A percentile compares a stretch with the other conserved stretches of the same genome.
These are phyloP conservation scores for Passer domesticus DNA, from an alignment of 2,113 vertebrate genomes.

Conservation along the genomic window DNA sequence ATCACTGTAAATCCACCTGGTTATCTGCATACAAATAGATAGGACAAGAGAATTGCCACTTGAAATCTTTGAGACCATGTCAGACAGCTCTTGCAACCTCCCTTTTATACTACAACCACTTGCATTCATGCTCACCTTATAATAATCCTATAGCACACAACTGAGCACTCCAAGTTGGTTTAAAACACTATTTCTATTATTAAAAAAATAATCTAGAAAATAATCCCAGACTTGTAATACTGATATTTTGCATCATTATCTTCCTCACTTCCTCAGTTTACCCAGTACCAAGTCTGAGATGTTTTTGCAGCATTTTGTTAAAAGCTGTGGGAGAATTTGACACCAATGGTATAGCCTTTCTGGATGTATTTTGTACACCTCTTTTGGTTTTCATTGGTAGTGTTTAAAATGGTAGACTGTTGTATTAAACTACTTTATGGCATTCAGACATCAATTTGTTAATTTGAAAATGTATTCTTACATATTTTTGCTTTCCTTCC, in stretches of 20 bases:
- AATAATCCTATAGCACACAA: not conserved
- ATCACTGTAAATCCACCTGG: not conserved
- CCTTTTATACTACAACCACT: not conserved
- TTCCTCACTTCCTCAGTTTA: not conserved
- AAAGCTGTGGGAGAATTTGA: not conserved
- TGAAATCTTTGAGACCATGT: not conserved
- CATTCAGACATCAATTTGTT: not conserved
- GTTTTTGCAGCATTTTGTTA: not conserved
- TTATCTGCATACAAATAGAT: not conserved
- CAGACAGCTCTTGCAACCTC: not conserved
- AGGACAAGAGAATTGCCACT: not conserved
- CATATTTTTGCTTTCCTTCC: not conserved
- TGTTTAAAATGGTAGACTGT: not conserved
- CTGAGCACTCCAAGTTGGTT: not conserved
- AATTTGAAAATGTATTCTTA: not conserved
- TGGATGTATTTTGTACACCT: not conserved
- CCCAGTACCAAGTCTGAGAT: not conserved
- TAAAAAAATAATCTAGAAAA: not conserved
- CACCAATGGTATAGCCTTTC: not conserved
- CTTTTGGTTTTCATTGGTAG: not conserved
- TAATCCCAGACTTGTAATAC: not conserved
- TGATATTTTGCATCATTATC: not conserved
- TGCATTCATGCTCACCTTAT: not conserved
- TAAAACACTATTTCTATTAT: not conserved
- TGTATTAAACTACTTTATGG: not conserved